These are phyloP conservation scores for human (Homo sapiens) DNA, from an alignment of 2,113 vertebrate genomes.

Conservation along the genomic window DNA sequence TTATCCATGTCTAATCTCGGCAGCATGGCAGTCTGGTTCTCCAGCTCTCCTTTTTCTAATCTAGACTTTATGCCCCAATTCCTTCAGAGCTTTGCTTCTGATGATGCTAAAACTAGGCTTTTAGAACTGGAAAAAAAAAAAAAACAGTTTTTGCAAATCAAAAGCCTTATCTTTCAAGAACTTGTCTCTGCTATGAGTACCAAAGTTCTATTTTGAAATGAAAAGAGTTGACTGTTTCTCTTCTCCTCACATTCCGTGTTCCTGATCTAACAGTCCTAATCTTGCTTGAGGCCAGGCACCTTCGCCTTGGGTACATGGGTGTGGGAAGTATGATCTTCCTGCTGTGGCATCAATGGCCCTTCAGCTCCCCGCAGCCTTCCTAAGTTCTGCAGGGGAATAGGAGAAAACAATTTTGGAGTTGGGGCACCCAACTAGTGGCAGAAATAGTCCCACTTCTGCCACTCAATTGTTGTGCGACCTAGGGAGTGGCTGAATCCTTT, in stretches of 20 bases:
- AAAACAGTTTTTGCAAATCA: neutral
- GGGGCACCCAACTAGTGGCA: too few relatives aligned
- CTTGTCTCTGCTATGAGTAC: neutral
- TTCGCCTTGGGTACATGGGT: neutral
- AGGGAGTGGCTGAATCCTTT: neutral
- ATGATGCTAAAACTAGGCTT: neutral
- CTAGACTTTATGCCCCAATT: neutral
- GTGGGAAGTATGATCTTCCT: rapidly evolving
- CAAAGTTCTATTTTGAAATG: neutral
- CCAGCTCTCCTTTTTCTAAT: rapidly evolving
- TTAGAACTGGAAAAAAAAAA: neutral
- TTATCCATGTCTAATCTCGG: neutral
- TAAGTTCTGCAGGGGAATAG: neutral
- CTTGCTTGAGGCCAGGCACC: neutral
- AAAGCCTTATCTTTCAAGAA: neutral
- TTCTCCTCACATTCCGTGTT: neutral
- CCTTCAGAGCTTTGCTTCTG: neutral
- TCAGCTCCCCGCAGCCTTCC: neutral
- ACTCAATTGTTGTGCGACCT: neutral
- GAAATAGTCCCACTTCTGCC: neutral
- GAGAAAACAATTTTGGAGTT: neutral
- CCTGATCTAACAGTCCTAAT: neutral
- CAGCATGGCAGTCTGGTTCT: neutral
- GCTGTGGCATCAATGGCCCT: rapidly evolving
- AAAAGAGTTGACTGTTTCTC: neutral